Conservation (phyloP, 1,140 invertebrate species). For the Sycophila sp. region DNA sequence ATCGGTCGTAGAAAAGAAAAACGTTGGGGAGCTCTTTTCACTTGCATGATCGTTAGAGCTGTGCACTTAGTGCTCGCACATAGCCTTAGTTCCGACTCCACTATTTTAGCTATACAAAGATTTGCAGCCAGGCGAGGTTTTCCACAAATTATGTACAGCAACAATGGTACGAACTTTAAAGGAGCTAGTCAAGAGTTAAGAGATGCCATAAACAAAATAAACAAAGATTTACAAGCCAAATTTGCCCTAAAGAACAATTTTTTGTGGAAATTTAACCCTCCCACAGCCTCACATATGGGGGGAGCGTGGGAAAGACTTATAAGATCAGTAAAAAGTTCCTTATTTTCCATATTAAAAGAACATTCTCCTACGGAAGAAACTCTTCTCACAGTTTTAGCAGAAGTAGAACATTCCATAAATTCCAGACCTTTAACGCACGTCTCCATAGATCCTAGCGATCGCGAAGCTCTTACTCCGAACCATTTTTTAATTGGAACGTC, state of each 20-base stretch:
- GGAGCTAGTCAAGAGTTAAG: constrained; percentile 46
- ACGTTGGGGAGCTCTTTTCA: too few relatives aligned
- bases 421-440: too few relatives aligned
- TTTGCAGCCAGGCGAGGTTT: constrained; percentile 43
- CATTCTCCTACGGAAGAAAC: background rate
- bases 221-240: constrained; percentile 13
- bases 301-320: too few relatives aligned
- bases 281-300: too few relatives aligned
- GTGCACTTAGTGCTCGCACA: constrained; percentile 44
- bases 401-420: too few relatives aligned
- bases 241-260: background rate
- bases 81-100: constrained; percentile 40
- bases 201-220: constrained; percentile 28
- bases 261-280: constrained; percentile 6
- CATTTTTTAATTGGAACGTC: background rate
- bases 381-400: too few relatives aligned
- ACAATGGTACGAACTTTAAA: constrained; percentile 49
- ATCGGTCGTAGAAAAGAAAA: constrained; percentile 43
- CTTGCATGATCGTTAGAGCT: constrained; percentile 40
- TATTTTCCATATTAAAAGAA: too few relatives aligned
- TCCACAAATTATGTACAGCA: constrained; percentile 35
- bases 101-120: constrained; percentile 43
- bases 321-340: too few relatives aligned
- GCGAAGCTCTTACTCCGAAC: background rate
- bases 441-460: background rate